Percentiles rank a stretch among this genome's conserved stretches.
Evolutionary conservation across 2,113 vertebrate species (phyloP).

Genomic region (Datnioides undecimradiatus): DNA sequence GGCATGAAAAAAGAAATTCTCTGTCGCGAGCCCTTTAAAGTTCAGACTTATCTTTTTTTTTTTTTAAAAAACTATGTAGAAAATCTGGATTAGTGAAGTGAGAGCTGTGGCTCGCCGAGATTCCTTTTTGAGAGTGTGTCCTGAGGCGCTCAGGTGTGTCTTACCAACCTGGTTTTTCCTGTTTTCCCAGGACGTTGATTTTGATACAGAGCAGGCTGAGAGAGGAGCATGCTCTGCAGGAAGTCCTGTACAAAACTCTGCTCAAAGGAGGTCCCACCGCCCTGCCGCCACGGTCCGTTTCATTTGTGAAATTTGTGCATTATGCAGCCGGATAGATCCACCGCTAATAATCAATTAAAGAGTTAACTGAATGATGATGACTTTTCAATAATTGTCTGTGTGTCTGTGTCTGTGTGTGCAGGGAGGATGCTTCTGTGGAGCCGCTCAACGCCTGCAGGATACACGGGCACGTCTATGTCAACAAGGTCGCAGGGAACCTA

Average conservation of each 20-base stretch:
- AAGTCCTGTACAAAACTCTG: conserved; percentile 95
- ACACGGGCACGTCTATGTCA: conserved; percentile 94
- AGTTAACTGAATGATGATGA: background rate
- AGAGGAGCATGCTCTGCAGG: conserved; percentile 95
- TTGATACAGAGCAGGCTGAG: conserved; percentile 90
- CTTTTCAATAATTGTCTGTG: background rate
- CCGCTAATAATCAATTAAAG: background rate
- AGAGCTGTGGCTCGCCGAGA: background rate
- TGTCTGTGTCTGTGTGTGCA: conserved; percentile 76
- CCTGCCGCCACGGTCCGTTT: conserved; percentile 90
- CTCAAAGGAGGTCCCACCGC: conserved; percentile 91
- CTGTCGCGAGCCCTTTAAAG: background rate
- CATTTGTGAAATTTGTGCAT: background rate
- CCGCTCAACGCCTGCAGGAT: conserved; percentile 92
- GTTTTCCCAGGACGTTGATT: conserved; percentile 87
- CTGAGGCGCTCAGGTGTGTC: background rate
- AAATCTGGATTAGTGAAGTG: background rate
- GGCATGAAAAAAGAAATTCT: background rate
- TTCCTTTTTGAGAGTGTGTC: background rate
- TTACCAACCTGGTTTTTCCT: background rate
- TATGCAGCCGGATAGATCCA: background rate
- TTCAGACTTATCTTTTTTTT: no score
- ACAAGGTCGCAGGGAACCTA: conserved; percentile 98
- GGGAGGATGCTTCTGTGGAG: conserved; percentile 87
- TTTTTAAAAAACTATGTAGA: background rate